Conservation (phyloP, 1,140 invertebrate species). For the Nasonia vitripennis region DNA sequence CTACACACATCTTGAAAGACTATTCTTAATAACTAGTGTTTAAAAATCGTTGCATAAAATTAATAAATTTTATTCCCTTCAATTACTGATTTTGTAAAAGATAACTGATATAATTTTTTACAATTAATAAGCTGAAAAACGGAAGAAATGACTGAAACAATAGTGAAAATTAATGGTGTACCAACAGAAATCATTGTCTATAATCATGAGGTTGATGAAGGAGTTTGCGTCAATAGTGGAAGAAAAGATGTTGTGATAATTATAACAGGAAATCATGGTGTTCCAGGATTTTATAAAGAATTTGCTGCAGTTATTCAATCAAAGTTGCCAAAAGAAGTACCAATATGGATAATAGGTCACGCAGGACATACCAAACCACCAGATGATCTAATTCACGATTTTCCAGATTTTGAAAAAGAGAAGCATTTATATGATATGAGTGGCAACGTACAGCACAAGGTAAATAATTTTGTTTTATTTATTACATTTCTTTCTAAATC, state of each 20-base stretch:
- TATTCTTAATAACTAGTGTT: background rate
- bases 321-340: slow-evolving; percentile 75
- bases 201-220: too few relatives aligned
- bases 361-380: slow-evolving; percentile 80
- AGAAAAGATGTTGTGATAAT: background rate
- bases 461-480: slow-evolving; percentile 50
- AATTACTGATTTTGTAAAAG: too few relatives aligned
- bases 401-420: slow-evolving; percentile 74
- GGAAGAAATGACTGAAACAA: background rate
- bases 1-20: background rate
- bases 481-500: slow-evolving; percentile 4
- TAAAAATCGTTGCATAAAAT: background rate
- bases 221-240: too few relatives aligned
- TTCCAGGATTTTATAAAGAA: background rate
- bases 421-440: slow-evolving; percentile 80
- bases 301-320: slow-evolving; percentile 73
- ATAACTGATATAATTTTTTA: too few relatives aligned
- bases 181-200: too few relatives aligned
- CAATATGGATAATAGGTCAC: slow-evolving; percentile 86
- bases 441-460: slow-evolving; percentile 88
- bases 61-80: too few relatives aligned
- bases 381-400: slow-evolving; percentile 65
- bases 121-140: background rate
- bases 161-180: too few relatives aligned
- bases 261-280: background rate